Conservation (phyloP, 92 coral and sea anemone species). For the Nematostella vectensis region DNA sequence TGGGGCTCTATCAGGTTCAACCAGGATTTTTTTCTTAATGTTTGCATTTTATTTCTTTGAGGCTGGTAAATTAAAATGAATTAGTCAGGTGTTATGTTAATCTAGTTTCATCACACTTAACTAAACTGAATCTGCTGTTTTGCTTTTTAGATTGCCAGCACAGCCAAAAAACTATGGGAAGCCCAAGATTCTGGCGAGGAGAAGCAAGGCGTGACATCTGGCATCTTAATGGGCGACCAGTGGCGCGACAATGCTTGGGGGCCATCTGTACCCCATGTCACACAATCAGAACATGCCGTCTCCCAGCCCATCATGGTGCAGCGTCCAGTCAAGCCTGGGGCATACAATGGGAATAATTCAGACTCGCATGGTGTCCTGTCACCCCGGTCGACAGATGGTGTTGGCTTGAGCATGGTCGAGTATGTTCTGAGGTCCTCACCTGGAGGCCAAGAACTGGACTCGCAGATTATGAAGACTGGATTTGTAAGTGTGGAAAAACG, state of each 20-base stretch:
- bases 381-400: conserved; percentile 94
- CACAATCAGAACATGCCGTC: conserved; percentile 98
- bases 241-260: conserved; percentile 94
- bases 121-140: background rate
- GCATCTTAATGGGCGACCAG: conserved; percentile 82
- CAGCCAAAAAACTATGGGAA: conserved; percentile 98
- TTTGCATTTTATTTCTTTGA: too few relatives aligned
- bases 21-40: too few relatives aligned
- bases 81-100: too few relatives aligned
- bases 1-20: too few relatives aligned
- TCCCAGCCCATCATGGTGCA: conserved; percentile 98
- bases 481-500: conserved; percentile 85
- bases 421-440: conserved; percentile 94
- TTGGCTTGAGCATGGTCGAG: conserved; percentile 96
- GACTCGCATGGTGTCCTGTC: conserved; percentile 89
- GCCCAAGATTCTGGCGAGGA: conserved; percentile 87
- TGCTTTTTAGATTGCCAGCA: conserved; percentile 71
- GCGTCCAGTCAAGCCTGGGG: conserved; percentile 80
- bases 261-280: conserved; percentile 87
- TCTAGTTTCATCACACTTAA: too few relatives aligned
- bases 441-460: conserved; percentile 85
- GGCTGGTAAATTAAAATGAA: too few relatives aligned
- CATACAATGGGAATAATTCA: conserved; percentile 52
- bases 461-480: conserved; percentile 83
- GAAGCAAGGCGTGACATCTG: conserved; percentile 65